A percentile compares a stretch with the other conserved stretches of the same genome.
phyloP scores from a whole-genome alignment of 2,797 vertebrate genomes.

The Spheniscus humboldti region DNA sequence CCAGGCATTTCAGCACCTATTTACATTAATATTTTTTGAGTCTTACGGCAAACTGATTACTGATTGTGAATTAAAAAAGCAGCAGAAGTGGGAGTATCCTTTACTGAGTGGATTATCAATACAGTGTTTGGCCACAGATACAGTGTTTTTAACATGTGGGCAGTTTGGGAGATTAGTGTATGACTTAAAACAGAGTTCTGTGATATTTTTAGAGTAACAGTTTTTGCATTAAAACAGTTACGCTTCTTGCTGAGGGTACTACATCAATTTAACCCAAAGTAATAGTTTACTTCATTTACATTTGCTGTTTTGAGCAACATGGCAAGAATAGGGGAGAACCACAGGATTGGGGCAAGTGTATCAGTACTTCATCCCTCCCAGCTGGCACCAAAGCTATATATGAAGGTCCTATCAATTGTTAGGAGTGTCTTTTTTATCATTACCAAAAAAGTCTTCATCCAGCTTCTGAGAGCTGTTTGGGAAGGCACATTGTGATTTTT shows the following conservation, averaged over 20 bases:
- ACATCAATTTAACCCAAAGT: background rate
- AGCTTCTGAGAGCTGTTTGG: background rate
- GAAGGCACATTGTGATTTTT: background rate
- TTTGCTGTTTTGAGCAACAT: background rate
- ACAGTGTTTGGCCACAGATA: background rate
- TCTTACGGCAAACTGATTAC: background rate
- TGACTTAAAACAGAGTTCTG: background rate
- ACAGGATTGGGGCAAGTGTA: background rate
- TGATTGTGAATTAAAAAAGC: background rate
- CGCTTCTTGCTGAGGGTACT: background rate
- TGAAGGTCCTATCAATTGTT: background rate
- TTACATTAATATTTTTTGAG: background rate
- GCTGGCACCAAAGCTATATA: background rate
- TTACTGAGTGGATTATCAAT: background rate
- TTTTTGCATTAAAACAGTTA: background rate
- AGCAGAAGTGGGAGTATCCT: background rate
- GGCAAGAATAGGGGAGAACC: background rate
- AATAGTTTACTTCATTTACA: background rate
- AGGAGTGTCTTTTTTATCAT: background rate
- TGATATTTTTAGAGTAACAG: background rate
- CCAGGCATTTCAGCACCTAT: background rate
- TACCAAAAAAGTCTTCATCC: background rate
- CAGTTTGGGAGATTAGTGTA: background rate
- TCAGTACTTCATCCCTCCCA: background rate
- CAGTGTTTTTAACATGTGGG: rapidly evolving